Evolutionary conservation across 2,113 vertebrate species (phyloP).

Genomic region (Cyprinodon brontotheroides): DNA sequence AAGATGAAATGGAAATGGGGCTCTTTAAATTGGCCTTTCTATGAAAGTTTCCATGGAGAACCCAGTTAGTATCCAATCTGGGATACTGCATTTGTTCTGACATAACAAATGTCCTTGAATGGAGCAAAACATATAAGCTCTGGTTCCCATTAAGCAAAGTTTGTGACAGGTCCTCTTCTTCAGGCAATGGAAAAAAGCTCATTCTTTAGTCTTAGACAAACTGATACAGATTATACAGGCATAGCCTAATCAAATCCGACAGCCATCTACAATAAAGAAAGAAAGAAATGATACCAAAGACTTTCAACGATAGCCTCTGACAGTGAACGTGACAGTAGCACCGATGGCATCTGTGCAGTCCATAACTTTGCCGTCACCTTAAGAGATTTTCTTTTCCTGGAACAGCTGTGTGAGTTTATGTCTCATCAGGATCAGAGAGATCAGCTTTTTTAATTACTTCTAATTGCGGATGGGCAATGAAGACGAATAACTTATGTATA

Average conservation of each 20-base stretch:
- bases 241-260: conserved; percentile 1
- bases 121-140: not conserved
- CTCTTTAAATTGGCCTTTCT: conserved; percentile 3
- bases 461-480: conserved; percentile 14
- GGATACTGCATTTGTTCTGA: not conserved
- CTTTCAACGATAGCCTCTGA: conserved; percentile 25
- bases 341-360: not conserved
- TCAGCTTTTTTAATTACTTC: conserved; percentile 36
- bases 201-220: conserved; percentile 6
- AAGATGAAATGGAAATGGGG: conserved; percentile 9
- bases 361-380: conserved; percentile 15
- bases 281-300: not conserved
- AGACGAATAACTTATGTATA: not conserved
- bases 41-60: conserved; percentile 1
- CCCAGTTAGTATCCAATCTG: conserved; percentile 27
- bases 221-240: not conserved
- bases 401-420: conserved; percentile 33
- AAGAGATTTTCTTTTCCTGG: conserved; percentile 1
- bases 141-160: conserved; percentile 4
- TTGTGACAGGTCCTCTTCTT: not conserved
- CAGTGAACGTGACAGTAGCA: conserved; percentile 14
- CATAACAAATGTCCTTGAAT: conserved; percentile 3
- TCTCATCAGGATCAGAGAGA: conserved; percentile 12
- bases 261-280: conserved; percentile 9
- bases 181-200: conserved; percentile 14